phyloP scores from a whole-genome alignment of 2,797 vertebrate genomes.

The Luscinia megarhynchos region DNA sequence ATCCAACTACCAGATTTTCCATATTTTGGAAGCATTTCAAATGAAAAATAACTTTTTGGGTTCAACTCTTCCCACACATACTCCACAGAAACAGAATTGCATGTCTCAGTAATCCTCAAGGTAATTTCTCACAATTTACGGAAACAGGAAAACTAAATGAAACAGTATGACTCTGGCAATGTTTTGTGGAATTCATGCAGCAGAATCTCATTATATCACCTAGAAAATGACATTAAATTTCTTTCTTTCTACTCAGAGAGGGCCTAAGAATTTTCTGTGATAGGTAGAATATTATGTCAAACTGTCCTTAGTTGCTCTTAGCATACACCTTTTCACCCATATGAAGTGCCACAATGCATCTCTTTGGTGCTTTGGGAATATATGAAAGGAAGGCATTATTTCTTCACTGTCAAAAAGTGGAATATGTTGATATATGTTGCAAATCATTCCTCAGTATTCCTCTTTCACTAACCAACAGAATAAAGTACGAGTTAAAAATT shows the following conservation, averaged over 20 bases:
- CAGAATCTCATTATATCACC: neutral
- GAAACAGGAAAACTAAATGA: neutral
- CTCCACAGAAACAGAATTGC: neutral
- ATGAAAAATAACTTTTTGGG: neutral
- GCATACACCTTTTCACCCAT: neutral
- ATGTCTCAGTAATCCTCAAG: neutral
- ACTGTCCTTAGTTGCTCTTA: neutral
- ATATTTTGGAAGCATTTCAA: constrained; percentile 20
- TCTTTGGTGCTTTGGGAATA: neutral
- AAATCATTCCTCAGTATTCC: neutral
- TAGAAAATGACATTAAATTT: neutral
- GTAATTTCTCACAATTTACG: neutral
- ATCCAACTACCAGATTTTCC: neutral
- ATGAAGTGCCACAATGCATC: neutral
- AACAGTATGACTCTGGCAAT: neutral
- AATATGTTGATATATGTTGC: neutral
- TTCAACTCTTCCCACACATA: neutral
- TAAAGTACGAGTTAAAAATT: neutral
- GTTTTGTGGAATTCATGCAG: neutral
- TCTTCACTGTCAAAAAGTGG: neutral
- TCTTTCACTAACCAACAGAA: neutral
- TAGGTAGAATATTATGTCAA: neutral
- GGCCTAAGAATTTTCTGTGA: neutral
- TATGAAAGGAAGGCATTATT: neutral
- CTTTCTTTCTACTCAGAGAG: neutral